Evolutionary conservation across 1,140 invertebrate species (phyloP).

Genomic region (Glossosoma conforme): DNA sequence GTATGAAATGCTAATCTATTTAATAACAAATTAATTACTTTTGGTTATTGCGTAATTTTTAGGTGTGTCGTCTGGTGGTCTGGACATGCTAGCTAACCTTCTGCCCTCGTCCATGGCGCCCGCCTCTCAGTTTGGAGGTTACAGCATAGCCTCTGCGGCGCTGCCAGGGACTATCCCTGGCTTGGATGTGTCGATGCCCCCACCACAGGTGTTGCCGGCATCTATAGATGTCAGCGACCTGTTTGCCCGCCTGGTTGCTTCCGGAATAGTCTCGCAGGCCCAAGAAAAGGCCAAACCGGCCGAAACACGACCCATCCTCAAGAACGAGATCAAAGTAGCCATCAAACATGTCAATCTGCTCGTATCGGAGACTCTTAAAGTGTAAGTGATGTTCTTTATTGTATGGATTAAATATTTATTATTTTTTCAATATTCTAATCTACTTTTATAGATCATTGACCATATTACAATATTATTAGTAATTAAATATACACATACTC

Average conservation of each 20-base stretch:
- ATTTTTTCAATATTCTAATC: too few species aligned
- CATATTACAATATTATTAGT: too few species aligned
- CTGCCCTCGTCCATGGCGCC: slow-evolving; percentile 58
- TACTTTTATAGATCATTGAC: too few species aligned
- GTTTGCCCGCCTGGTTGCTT: slow-evolving; percentile 76
- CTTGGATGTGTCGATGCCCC: slow-evolving; percentile 37
- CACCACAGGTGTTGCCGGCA: slow-evolving; percentile 23
- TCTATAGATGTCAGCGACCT: slow-evolving; percentile 74
- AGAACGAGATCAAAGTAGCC: slow-evolving; percentile 30
- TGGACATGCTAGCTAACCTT: slow-evolving; percentile 61
- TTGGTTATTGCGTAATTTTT: too few species aligned
- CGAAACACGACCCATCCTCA: not conserved
- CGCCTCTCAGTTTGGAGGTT: slow-evolving; percentile 50
- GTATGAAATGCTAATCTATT: not conserved
- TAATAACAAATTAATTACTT: slow-evolving; percentile 12
- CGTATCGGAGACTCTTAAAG: slow-evolving; percentile 69
- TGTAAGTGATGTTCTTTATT: slow-evolving; percentile 50
- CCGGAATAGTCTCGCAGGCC: slow-evolving; percentile 58
- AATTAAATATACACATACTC: too few species aligned
- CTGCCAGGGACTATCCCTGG: too few species aligned
- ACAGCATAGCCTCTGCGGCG: slow-evolving; percentile 40
- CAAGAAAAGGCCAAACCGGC: not conserved
- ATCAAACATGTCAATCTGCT: slow-evolving; percentile 60
- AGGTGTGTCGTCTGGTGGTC: slow-evolving; percentile 37
- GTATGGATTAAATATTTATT: too few species aligned